Conservation (phyloP, 2,113 vertebrate genomes). For the Ceuthmochares aereus region DNA sequence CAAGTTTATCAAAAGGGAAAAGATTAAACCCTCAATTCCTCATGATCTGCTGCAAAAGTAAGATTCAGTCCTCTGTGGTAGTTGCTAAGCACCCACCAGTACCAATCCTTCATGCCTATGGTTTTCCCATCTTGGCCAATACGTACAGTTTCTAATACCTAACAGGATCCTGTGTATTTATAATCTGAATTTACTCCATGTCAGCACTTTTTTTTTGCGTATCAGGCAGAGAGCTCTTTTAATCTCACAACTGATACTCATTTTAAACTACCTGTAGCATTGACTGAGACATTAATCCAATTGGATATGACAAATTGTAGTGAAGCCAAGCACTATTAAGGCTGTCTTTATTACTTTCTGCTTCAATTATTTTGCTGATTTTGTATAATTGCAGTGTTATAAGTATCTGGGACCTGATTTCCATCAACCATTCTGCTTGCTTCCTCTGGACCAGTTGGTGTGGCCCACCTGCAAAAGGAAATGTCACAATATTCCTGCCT, state of each 20-base stretch:
- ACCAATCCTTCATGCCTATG: background rate
- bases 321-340: background rate
- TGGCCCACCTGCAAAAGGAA: background rate
- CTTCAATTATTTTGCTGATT: conserved; percentile 32
- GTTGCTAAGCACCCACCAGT: background rate
- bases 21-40: background rate
- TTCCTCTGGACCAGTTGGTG: background rate
- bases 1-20: background rate
- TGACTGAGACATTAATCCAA: background rate
- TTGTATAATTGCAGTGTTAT: background rate
- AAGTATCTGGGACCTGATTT: background rate
- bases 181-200: background rate
- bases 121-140: background rate
- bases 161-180: background rate
- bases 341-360: conserved; percentile 10
- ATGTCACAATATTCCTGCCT: background rate
- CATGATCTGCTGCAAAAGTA: background rate
- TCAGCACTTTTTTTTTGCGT: background rate
- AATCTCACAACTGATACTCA: background rate
- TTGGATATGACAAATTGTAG: conserved; percentile 6
- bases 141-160: background rate
- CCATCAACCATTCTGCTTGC: background rate
- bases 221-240: background rate
- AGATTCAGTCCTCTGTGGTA: background rate
- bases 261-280: conserved; percentile 40